Evolutionary conservation across 35 echinoderm and acorn worm species (phyloP).

Genomic region (Holothuria glaberrima): DNA sequence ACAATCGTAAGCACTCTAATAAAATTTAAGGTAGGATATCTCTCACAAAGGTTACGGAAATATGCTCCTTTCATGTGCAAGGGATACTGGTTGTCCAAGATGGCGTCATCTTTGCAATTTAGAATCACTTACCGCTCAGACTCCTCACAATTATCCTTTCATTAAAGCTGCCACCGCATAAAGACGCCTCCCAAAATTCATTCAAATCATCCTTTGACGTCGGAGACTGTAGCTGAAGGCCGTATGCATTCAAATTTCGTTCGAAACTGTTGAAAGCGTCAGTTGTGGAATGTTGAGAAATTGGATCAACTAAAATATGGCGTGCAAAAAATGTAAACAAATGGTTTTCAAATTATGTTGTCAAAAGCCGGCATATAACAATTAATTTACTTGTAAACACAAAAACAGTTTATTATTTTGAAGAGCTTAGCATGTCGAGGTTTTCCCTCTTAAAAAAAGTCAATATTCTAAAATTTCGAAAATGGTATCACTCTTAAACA

Average conservation of each 20-base stretch:
- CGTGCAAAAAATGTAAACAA: too few relatives aligned
- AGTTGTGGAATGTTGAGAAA: neutral
- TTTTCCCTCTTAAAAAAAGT: too few relatives aligned
- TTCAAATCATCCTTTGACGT: neutral
- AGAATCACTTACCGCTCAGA: conserved; percentile 10
- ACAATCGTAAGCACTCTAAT: neutral
- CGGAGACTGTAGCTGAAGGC: conserved; percentile 1
- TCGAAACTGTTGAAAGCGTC: neutral
- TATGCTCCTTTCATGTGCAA: neutral
- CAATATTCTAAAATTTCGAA: too few relatives aligned
- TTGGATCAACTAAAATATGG: too few relatives aligned
- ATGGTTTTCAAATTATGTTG: too few relatives aligned
- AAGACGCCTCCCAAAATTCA: conserved; percentile 19
- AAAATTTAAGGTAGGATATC: neutral
- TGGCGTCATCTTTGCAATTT: neutral
- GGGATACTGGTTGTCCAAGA: neutral
- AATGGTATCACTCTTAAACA: too few relatives aligned
- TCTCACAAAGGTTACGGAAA: neutral
- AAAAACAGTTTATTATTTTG: too few relatives aligned
- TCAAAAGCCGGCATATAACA: too few relatives aligned
- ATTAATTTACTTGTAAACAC: too few relatives aligned
- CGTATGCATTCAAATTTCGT: neutral
- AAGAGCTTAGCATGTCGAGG: too few relatives aligned
- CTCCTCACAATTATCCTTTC: conserved; percentile 23
- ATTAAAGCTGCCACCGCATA: neutral